Conservation (phyloP, 1,140 invertebrate species). For the Ridgeia piscesae region DNA sequence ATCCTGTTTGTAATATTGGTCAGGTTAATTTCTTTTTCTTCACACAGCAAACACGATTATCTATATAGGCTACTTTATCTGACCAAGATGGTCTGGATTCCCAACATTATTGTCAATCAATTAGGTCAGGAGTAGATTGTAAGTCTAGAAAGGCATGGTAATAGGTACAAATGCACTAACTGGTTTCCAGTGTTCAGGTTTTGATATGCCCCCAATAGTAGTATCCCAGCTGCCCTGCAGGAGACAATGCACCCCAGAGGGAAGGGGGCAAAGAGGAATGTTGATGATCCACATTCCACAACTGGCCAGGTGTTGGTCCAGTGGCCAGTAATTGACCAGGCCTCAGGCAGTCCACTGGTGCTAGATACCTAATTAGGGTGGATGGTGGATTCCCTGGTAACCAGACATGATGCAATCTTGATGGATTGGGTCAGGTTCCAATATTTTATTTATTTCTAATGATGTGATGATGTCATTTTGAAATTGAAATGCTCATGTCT, state of each 20-base stretch:
- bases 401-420: not conserved
- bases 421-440: not conserved
- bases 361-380: not conserved
- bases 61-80: not conserved
- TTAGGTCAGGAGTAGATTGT: not conserved
- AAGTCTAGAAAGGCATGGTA: no score
- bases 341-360: not conserved
- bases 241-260: not conserved
- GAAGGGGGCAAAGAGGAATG: not conserved
- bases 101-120: not conserved
- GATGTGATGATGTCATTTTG: not conserved
- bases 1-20: not conserved
- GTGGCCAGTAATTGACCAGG: not conserved
- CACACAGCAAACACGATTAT: not conserved
- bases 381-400: not conserved
- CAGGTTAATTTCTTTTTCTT: not conserved
- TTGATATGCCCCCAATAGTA: not conserved
- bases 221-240: not conserved
- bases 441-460: slow-evolving; percentile 1
- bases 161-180: no score
- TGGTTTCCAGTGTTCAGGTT: not conserved
- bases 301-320: not conserved
- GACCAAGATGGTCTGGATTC: not conserved
- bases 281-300: not conserved
- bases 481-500: not conserved